Evolutionary conservation across 2,888 invertebrate genomes (phyloP).

Genomic region (Eucriotettix oculatus): DNA sequence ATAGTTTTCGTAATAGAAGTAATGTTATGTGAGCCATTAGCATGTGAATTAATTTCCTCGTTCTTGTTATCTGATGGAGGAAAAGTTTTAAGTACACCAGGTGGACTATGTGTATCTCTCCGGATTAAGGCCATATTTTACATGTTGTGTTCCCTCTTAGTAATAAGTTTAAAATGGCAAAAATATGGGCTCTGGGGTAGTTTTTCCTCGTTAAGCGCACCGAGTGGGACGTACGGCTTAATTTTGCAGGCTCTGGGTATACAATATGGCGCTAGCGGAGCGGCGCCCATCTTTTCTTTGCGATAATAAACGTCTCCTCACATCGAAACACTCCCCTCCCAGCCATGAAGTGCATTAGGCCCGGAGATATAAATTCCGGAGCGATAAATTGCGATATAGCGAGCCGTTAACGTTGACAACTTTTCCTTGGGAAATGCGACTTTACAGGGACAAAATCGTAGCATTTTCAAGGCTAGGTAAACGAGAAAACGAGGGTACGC

Average conservation of each 20-base stretch:
- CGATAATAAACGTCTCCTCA: constrained; percentile 2
- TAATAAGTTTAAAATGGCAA: too few relatives aligned
- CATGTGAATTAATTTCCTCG: too few relatives aligned
- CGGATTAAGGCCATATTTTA: too few relatives aligned
- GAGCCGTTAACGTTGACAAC: constrained; percentile 11
- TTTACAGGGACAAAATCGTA: constrained; percentile 10
- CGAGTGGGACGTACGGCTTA: constrained; percentile 1
- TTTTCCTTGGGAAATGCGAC: constrained; percentile 1
- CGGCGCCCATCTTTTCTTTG: neutral
- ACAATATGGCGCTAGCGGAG: neutral
- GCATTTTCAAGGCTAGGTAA: constrained; percentile 4
- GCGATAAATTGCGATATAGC: constrained; percentile 11
- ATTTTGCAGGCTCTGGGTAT: neutral
- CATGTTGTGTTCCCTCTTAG: too few relatives aligned
- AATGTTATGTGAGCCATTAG: too few relatives aligned
- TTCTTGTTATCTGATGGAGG: too few relatives aligned
- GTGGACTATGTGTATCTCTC: too few relatives aligned
- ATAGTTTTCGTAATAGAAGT: too few relatives aligned
- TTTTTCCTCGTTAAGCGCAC: neutral
- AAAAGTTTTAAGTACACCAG: too few relatives aligned
- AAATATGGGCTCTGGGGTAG: too few relatives aligned
- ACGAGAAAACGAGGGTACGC: neutral
- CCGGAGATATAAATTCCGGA: constrained; percentile 9
- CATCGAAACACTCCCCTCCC: neutral
- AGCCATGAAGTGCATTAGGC: constrained; percentile 6